Conservation (phyloP, 2,888 invertebrate genomes). For the Lacanobia oleracea region DNA sequence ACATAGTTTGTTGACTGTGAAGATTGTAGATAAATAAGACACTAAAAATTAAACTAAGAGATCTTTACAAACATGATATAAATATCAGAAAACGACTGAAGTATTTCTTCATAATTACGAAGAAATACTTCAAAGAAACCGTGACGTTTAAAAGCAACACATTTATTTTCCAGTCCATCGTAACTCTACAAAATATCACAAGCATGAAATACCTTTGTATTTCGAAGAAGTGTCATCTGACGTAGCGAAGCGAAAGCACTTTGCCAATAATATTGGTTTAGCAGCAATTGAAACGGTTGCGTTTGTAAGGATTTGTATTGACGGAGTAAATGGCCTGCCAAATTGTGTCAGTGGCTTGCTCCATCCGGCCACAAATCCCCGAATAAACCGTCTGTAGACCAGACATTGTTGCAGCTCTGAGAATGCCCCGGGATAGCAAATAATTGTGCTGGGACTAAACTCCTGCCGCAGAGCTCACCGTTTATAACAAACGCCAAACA, state of each 20-base stretch:
- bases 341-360: constrained; percentile 41
- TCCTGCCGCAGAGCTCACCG: background rate
- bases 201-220: constrained; percentile 5
- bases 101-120: constrained; percentile 6
- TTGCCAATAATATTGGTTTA: constrained; percentile 28
- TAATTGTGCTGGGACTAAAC: constrained; percentile 38
- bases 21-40: background rate
- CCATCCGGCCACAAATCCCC: constrained; percentile 37
- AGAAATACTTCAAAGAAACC: constrained; percentile 23
- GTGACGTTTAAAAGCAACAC: constrained; percentile 4
- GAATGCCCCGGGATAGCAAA: constrained; percentile 43
- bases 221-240: constrained; percentile 18
- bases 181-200: constrained; percentile 11
- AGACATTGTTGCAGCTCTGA: constrained; percentile 45
- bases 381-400: constrained; percentile 28
- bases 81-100: background rate
- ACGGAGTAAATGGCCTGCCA: constrained; percentile 32
- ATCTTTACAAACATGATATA: background rate
- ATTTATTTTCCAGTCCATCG: constrained; percentile 9
- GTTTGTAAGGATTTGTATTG: constrained; percentile 34
- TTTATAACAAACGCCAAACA: constrained; percentile 29
- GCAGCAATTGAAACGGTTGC: constrained; percentile 18
- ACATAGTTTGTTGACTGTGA: background rate
- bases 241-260: constrained; percentile 4
- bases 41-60: background rate